Base-by-base conservation (phyloP, 2,888 invertebrate species). In the Alloplasta piceator region DNA sequence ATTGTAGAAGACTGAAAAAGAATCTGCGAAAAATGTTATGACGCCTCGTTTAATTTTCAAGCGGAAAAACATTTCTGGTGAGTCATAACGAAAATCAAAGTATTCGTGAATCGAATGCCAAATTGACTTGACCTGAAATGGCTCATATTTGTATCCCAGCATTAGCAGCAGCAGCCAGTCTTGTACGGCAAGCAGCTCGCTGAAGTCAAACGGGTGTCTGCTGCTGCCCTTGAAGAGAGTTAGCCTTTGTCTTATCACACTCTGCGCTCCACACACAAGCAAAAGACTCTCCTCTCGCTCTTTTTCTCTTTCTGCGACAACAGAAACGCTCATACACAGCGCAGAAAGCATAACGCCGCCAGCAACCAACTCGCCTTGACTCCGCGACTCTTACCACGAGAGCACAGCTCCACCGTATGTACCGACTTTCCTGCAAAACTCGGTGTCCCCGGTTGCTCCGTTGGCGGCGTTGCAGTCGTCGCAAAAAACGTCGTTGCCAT, bases 231-330 rank as follows among this genome's bases (percentile, higher is more conserved):
- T 90, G 89, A 89, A 85, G 87, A 86, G 85, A 88, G 88, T 87
- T 88, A 88, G 90, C 87, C 90, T 91, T 90, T 90, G 90, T 90
- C 89, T 91, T 91, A 91, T 91, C 91, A 90, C 85, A 84, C 79
- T 86, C 79, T 84, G 83, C 85, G 87, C 87, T 83, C 84, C 81
- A 82, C 86, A 74, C 74, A 61, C 66, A 41, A 60, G 43, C 52
- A 71, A 60, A 39, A 26, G 26, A 26, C 26, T 26, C 26, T 26
- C 26, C 26, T 26, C 26, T 26, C 26, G 26, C 26, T 26, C 26
- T 26, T 26, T 3, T 3, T 26, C 26, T 26, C 71, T 68, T 74
- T 63, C 41, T 38, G 73, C 61, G 7, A 70, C 63, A 63, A 63
- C 67, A 41, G 50, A 36, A 60, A 56, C 43, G 0, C 63, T 52